Conservation (phyloP, 2,113 vertebrate genomes). For the Nothocercus nigrocapillus region DNA sequence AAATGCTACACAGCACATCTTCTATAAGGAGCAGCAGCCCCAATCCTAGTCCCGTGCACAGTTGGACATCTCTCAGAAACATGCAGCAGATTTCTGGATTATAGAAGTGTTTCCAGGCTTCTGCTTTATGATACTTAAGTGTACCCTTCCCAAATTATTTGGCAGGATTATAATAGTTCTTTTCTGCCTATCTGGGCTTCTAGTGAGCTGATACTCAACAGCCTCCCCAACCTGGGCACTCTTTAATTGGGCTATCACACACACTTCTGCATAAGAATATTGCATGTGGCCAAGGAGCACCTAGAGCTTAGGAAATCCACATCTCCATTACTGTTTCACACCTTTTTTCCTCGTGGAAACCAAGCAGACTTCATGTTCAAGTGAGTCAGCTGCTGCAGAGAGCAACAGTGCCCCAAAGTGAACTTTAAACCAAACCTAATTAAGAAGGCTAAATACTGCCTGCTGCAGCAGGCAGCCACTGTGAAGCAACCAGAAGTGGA, state of each 20-base stretch:
- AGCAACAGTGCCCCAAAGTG: not conserved
- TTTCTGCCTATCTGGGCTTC: not conserved
- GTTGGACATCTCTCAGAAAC: rapidly evolving
- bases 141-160: rapidly evolving
- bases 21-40: not conserved
- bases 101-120: not conserved
- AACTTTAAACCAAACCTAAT: not conserved
- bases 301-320: not conserved
- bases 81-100: not conserved
- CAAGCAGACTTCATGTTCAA: not conserved
- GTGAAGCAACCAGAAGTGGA: conserved; percentile 13
- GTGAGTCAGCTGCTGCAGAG: not conserved
- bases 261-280: not conserved
- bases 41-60: rapidly evolving
- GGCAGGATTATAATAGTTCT: not conserved
- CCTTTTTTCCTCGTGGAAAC: not conserved
- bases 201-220: not conserved
- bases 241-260: not conserved
- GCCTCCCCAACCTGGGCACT: not conserved
- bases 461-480: not conserved
- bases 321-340: not conserved
- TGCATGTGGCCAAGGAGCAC: not conserved
- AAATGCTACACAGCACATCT: not conserved
- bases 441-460: not conserved
- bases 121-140: not conserved